Conservation (phyloP, 2,888 invertebrate species). For the Lymantria dispar region DNA sequence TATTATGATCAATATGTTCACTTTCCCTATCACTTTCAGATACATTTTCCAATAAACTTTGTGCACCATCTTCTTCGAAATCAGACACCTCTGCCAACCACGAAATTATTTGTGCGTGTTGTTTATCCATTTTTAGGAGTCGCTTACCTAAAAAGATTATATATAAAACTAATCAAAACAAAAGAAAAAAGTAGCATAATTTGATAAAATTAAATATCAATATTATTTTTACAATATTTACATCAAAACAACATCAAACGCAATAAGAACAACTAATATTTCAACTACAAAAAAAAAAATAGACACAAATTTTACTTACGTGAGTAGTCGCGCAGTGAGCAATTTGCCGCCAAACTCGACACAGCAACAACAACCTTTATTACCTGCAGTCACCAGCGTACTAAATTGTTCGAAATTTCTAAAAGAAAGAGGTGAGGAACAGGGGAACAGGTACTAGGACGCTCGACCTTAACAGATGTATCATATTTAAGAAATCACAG, state of each 20-base stretch:
- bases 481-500: neutral
- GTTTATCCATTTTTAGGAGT: no score
- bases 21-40: neutral
- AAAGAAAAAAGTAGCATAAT: neutral
- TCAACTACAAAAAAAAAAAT: neutral
- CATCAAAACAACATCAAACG: neutral
- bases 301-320: conserved; percentile 1
- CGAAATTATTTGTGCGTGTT: neutral
- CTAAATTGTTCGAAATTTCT: neutral
- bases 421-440: neutral
- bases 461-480: neutral
- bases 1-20: neutral
- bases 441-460: neutral
- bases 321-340: conserved; percentile 6
- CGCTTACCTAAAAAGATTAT: no score
- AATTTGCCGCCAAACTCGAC: conserved; percentile 4
- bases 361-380: neutral
- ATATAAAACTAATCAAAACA: no score
- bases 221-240: neutral
- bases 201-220: neutral
- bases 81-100: neutral
- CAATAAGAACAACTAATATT: neutral
- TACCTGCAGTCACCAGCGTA: neutral
- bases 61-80: neutral
- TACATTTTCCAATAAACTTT: neutral